phyloP scores from a whole-genome alignment of 2,797 vertebrate species.

The Cossypha dichroa region DNA sequence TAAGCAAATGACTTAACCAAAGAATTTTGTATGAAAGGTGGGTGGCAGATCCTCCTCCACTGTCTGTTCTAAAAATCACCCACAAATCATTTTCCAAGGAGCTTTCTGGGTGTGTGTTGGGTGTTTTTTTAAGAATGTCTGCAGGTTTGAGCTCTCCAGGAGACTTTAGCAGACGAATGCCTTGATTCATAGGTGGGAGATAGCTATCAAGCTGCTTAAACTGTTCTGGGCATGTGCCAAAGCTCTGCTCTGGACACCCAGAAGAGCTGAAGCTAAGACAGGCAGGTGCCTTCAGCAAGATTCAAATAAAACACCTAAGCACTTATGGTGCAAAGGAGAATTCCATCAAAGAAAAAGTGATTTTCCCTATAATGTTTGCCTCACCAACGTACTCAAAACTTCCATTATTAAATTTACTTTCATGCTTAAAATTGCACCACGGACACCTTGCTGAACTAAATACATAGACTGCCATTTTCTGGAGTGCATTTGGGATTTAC shows the following conservation, averaged over 20 bases:
- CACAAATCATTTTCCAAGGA: conserved; percentile 24
- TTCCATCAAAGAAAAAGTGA: conserved; percentile 14
- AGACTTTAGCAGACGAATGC: conserved; percentile 25
- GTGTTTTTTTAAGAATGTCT: conserved; percentile 21
- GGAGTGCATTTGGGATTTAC: neutral
- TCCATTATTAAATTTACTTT: neutral
- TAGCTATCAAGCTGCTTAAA: conserved; percentile 61
- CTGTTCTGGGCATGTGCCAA: conserved; percentile 48
- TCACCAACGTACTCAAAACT: neutral
- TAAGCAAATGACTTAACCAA: neutral
- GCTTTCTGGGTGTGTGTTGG: neutral
- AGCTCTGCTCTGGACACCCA: conserved; percentile 48
- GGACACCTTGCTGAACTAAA: neutral
- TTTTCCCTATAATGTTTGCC: neutral
- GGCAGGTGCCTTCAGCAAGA: conserved; percentile 48
- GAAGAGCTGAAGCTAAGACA: conserved; percentile 54
- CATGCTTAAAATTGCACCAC: neutral
- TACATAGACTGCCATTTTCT: neutral
- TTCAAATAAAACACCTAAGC: neutral
- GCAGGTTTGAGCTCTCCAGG: conserved; percentile 31
- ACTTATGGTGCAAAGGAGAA: neutral
- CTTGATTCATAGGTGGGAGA: conserved; percentile 53
- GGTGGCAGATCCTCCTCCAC: conserved; percentile 34
- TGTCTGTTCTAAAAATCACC: conserved; percentile 21
- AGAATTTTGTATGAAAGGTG: neutral